These are phyloP conservation scores for Hyalella azteca DNA, from an alignment of 2,888 invertebrate species.

Conservation along the genomic window DNA sequence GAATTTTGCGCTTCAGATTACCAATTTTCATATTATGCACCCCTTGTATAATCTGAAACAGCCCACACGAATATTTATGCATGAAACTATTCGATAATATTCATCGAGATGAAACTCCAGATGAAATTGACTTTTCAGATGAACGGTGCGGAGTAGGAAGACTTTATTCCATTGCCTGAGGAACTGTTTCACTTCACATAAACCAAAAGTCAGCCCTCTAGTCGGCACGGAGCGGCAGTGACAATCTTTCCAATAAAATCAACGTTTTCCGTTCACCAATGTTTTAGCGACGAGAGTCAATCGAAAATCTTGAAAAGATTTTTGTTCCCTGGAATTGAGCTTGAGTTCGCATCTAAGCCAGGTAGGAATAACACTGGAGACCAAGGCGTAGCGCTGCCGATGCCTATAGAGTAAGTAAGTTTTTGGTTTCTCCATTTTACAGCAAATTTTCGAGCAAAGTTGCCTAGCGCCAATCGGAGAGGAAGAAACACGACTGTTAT, in stretches of 20 bases:
- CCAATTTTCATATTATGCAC: no score
- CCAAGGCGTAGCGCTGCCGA: background rate
- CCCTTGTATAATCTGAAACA: no score
- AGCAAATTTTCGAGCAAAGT: constrained; percentile 6
- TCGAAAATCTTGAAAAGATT: constrained; percentile 28
- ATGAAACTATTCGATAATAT: no score
- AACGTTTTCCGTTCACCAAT: constrained; percentile 24
- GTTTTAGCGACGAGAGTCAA: constrained; percentile 29
- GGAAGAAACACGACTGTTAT: constrained; percentile 33
- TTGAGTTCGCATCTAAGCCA: background rate
- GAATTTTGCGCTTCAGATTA: no score
- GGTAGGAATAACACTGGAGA: constrained; percentile 15
- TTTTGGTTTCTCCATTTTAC: background rate
- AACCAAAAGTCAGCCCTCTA: background rate
- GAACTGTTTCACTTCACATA: background rate
- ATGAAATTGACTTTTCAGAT: no score
- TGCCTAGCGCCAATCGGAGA: constrained; percentile 18
- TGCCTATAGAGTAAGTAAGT: background rate
- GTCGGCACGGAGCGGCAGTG: background rate
- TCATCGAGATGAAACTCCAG: no score
- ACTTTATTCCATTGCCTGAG: no score
- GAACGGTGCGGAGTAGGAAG: no score
- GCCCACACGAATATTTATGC: no score
- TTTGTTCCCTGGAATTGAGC: background rate
- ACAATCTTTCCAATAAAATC: constrained; percentile 34